Conservation (phyloP, 2,888 invertebrate genomes). For the Euzetes globulus region DNA sequence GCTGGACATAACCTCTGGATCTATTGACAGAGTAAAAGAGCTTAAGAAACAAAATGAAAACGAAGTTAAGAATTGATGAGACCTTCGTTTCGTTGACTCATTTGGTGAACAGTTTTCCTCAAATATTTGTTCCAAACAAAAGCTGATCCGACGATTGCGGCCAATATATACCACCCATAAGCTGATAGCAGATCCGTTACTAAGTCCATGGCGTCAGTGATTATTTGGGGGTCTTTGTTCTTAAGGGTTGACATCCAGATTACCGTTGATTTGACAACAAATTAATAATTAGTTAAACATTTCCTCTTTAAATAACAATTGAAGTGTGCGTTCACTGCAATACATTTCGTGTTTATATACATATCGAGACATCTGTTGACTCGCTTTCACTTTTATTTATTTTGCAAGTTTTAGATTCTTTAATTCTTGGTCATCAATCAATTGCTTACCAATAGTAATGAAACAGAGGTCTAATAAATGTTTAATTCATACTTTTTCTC, state of each 20-base stretch:
- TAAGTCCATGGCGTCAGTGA: neutral
- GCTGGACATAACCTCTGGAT: neutral
- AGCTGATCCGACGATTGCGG: neutral
- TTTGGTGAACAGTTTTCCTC: neutral
- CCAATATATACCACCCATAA: conserved; percentile 11
- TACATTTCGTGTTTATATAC: too few relatives aligned
- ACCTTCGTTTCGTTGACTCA: neutral
- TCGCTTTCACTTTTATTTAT: neutral
- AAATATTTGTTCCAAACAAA: conserved; percentile 1
- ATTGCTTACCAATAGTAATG: too few relatives aligned
- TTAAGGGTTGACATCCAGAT: neutral
- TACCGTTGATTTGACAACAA: too few relatives aligned
- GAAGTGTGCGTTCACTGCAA: neutral
- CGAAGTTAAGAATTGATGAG: neutral
- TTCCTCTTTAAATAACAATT: neutral
- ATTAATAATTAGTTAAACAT: too few relatives aligned
- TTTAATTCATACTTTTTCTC: too few relatives aligned
- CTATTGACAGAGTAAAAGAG: neutral
- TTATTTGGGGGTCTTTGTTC: neutral
- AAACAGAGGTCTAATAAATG: too few relatives aligned
- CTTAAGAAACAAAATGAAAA: neutral
- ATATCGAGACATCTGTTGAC: neutral
- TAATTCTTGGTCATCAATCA: too few relatives aligned
- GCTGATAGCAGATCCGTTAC: neutral
- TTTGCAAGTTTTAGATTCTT: too few relatives aligned